Conservation (phyloP, 2,888 invertebrate species). For the Anaspis maculata region DNA sequence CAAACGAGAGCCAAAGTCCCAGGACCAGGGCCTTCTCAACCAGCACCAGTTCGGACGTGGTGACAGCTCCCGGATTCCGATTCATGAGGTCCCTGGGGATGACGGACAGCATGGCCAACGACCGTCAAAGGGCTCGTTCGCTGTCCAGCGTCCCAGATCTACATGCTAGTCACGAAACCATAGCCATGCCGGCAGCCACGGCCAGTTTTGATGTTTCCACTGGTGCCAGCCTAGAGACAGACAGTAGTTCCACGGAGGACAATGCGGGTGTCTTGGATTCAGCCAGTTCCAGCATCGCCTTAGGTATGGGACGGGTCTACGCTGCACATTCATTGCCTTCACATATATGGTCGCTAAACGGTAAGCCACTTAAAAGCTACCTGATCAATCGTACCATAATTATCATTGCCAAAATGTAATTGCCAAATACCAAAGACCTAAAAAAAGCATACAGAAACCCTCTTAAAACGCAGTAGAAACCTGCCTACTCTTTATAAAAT, state of each 20-base stretch:
- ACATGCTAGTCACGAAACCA: constrained; percentile 47
- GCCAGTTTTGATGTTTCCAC: constrained; percentile 56
- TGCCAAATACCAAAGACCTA: too few species aligned
- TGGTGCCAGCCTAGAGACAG: constrained; percentile 59
- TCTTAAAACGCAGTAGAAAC: too few species aligned
- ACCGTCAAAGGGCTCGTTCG: constrained; percentile 74
- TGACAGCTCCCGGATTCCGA: constrained; percentile 28
- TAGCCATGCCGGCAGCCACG: constrained; percentile 53
- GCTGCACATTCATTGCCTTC: constrained; percentile 85
- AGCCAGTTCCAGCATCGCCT: constrained; percentile 46
- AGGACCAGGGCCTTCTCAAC: constrained; percentile 69
- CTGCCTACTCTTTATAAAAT: too few species aligned
- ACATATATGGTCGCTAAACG: constrained; percentile 87
- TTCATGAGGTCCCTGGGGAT: constrained; percentile 47
- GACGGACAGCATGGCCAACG: constrained; percentile 64
- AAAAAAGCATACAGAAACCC: too few species aligned
- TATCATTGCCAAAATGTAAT: too few species aligned
- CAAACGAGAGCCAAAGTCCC: constrained; percentile 64
- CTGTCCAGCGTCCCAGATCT: constrained; percentile 77
- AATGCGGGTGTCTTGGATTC: constrained; percentile 42
- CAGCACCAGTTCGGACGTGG: constrained; percentile 43
- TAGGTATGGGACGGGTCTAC: constrained; percentile 66
- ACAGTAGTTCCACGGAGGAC: constrained; percentile 62
- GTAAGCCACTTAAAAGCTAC: constrained; percentile 57
- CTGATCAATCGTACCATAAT: too few species aligned